A percentile compares a stretch with the other conserved stretches of the same genome.
Evolutionary conservation across 2,888 invertebrate species (phyloP).

Genomic region (Trachelus stipa): DNA sequence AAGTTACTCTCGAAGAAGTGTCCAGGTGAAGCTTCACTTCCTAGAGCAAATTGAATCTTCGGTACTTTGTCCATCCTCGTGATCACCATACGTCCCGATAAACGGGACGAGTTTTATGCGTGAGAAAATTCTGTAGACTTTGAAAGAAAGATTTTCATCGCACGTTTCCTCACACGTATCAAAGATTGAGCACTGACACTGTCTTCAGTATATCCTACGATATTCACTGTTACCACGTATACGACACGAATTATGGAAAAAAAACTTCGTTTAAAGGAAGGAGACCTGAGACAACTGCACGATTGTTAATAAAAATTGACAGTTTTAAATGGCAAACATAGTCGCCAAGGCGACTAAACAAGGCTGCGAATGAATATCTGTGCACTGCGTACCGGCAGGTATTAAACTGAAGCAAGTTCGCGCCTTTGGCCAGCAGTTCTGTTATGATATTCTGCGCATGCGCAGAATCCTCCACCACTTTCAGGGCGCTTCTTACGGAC

Average conservation of each 20-base stretch:
- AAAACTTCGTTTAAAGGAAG: neutral
- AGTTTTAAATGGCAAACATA: neutral
- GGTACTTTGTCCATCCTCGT: slow-evolving; percentile 41
- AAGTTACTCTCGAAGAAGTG: slow-evolving; percentile 71
- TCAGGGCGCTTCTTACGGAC: neutral
- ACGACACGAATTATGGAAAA: neutral
- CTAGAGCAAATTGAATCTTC: slow-evolving; percentile 57
- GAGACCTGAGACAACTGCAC: neutral
- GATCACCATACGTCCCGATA: neutral
- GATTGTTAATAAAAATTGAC: neutral
- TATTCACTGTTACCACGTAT: neutral
- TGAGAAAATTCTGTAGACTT: neutral
- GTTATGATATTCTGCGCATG: neutral
- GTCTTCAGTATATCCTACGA: neutral
- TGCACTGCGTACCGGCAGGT: neutral
- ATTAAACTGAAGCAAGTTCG: slow-evolving; percentile 6
- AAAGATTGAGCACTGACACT: neutral
- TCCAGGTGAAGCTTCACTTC: slow-evolving; percentile 61
- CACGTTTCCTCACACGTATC: neutral
- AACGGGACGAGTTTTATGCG: neutral
- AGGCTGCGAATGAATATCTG: neutral
- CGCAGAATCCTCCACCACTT: neutral
- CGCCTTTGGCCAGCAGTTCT: neutral
- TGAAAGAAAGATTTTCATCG: neutral
- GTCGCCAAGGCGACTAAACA: neutral